phyloP scores from a whole-genome alignment of 2,888 invertebrate species.

The Stenchaetothrips biformis region DNA sequence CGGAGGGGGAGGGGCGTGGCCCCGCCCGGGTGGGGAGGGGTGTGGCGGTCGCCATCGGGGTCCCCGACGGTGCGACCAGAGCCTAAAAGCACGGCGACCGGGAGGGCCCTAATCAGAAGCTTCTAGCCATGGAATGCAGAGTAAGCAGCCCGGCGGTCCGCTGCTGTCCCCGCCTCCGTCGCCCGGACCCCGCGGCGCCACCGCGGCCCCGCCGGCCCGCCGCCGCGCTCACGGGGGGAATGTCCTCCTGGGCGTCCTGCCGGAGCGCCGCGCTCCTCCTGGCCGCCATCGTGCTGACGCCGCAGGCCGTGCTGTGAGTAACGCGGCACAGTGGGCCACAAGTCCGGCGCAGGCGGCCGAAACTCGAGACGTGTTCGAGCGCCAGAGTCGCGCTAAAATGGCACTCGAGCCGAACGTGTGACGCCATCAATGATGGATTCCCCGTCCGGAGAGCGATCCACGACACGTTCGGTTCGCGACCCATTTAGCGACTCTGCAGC shows the following conservation, averaged over 20 bases:
- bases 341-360: too few species aligned
- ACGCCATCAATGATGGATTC: too few species aligned
- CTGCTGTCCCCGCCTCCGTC: neutral
- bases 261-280: neutral
- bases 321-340: too few species aligned
- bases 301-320: neutral
- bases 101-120: slow-evolving; percentile 2
- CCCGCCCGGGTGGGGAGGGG: neutral
- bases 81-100: neutral
- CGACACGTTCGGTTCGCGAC: too few species aligned
- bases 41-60: neutral
- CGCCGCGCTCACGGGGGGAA: neutral
- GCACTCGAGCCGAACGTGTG: too few species aligned
- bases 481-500: too few species aligned
- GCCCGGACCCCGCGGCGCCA: neutral
- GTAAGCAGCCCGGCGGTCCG: neutral
- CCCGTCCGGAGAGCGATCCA: too few species aligned
- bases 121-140: slow-evolving; percentile 22
- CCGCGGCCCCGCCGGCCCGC: neutral
- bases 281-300: neutral
- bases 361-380: too few species aligned
- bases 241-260: neutral
- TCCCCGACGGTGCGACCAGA: neutral
- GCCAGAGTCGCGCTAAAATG: too few species aligned
- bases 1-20: too few species aligned